Evolutionary conservation across 2,113 vertebrate species (phyloP), one percentile per base, ranked within the genome.

Genomic region (Sisor rabdophorus): DNA sequence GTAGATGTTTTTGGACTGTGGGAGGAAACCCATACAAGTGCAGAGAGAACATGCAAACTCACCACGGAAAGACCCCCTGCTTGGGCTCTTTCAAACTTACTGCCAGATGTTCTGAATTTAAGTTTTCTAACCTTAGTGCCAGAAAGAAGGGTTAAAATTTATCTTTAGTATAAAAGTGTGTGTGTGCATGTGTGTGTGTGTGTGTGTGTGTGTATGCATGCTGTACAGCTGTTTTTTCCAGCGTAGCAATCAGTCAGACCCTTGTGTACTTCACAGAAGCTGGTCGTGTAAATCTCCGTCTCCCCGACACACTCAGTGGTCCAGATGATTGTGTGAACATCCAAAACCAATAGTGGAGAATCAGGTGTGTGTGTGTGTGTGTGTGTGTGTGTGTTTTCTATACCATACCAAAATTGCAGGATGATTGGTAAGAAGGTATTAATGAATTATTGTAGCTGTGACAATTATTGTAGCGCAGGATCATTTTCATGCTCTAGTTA

Each of bases 151-250:
- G 1, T 32, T 20, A 36, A 11, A 36, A n/a, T 1, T 22, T 2
- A n/a, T 44, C 19, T 44, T 40, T 64, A 40, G n/a, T 65, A 8
- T 2, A n/a, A 0, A 20, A 22, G 11, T 65, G 36, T 58, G 55
- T 73, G n/a, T 60, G 71, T 88, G 88, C 91, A 88, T 90, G 87
- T 84, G 87, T 88, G 63, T 65, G 61, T 44, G 60, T 63, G 30
- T 87, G 86, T 89, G 80, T 56, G 32, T 86, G 81, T 61, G 26
- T 36, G 3, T 58, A 10, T 56, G 52, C 20, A 52, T 10, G 40
- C 52, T 20, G 48, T 20, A 26, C 61, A 50, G 53, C 64, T 48
- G 24, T 69, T 59, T 48, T 69, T 58, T 13, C 24, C 19, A 3
- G 17, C 28, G 53, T 40, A 69, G 58, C 63, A 40, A 68, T 76